These are phyloP conservation scores for Apus apus DNA, from an alignment of 2,113 vertebrate species.

Conservation along the genomic window DNA sequence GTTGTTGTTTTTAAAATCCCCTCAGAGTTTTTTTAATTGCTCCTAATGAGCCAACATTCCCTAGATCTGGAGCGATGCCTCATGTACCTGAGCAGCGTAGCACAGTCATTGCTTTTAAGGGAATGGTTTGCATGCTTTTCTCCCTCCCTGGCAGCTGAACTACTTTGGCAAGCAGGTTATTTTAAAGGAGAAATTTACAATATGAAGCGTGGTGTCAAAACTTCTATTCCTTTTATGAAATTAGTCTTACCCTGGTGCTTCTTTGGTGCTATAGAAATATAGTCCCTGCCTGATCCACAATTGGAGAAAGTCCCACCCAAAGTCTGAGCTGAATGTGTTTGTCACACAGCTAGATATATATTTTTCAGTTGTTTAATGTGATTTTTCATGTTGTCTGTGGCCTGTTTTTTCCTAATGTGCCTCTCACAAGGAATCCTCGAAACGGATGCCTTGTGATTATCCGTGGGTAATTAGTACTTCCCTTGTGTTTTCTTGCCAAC, in stretches of 20 bases:
- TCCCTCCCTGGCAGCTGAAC: conserved; percentile 38
- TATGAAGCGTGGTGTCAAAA: conserved; percentile 39
- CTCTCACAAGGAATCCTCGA: neutral
- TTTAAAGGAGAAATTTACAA: conserved; percentile 32
- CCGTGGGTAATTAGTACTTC: neutral
- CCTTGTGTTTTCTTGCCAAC: neutral
- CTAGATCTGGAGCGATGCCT: conserved; percentile 2
- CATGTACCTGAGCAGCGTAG: conserved; percentile 22
- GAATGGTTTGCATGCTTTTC: conserved; percentile 32
- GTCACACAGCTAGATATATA: neutral
- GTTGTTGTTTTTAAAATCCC: conserved; percentile 58
- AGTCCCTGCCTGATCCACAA: neutral
- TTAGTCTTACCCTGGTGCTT: neutral
- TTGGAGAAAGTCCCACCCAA: neutral
- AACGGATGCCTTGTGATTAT: neutral
- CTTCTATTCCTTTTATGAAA: conserved; percentile 36
- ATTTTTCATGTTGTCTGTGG: neutral
- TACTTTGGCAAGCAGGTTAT: conserved; percentile 33
- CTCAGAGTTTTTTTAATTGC: conserved; percentile 43
- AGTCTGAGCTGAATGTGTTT: neutral
- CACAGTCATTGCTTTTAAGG: conserved; percentile 36
- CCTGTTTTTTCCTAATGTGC: neutral
- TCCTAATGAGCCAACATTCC: conserved; percentile 44
- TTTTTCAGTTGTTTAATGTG: neutral
- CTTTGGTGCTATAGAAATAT: neutral